A percentile compares a stretch with the other conserved stretches of the same genome.
Conservation (phyloP, 2,113 vertebrate species). For the Halcyon senegalensis region DNA sequence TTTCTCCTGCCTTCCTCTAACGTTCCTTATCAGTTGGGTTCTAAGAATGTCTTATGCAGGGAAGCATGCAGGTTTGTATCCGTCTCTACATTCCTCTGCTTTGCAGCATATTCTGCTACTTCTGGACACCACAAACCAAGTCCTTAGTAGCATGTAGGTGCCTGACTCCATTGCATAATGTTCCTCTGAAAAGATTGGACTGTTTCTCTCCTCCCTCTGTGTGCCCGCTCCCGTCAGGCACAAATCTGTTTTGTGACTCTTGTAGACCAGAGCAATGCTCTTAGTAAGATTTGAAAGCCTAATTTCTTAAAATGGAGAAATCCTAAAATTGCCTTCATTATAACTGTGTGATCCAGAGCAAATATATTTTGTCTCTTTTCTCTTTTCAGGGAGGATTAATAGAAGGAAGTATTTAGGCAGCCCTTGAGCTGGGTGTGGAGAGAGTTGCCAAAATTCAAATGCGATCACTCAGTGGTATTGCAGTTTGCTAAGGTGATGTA, state of each 20-base stretch:
- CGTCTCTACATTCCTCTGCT: not conserved
- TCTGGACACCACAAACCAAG: not conserved
- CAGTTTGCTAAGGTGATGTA: not conserved
- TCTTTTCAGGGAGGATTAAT: not conserved
- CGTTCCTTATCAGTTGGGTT: not conserved
- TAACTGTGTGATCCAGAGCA: not conserved
- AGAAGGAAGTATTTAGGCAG: not conserved
- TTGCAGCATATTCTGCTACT: not conserved
- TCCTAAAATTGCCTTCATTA: not conserved
- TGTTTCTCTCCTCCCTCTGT: not conserved
- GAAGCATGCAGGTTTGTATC: not conserved
- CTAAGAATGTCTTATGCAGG: not conserved
- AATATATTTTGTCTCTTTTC: not conserved
- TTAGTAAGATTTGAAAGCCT: not conserved
- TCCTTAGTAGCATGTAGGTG: not conserved
- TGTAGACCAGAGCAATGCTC: not conserved
- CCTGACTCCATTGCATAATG: not conserved
- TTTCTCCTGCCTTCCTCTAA: not conserved
- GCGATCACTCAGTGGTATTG: not conserved
- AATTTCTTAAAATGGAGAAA: not conserved
- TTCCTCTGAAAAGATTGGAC: not conserved
- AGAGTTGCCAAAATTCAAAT: not conserved
- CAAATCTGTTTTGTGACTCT: not conserved
- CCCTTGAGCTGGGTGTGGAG: not conserved
- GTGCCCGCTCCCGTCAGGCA: not conserved